Evolutionary conservation across 2,797 vertebrate genomes (phyloP).

Genomic region (Galagoides demidoff): DNA sequence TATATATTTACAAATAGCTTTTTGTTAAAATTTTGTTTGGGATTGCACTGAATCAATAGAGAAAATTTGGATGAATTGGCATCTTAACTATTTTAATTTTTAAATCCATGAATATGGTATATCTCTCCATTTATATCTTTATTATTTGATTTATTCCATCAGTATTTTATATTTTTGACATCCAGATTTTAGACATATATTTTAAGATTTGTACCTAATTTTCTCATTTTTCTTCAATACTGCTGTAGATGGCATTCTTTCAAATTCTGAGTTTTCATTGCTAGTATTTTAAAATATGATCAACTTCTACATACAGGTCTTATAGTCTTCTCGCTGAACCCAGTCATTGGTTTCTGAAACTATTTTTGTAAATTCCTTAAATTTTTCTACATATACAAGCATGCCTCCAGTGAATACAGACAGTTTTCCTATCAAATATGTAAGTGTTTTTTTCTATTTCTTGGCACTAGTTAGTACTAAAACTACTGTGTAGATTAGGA

Average conservation of each 20-base stretch:
- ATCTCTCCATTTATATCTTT: neutral
- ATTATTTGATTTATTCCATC: neutral
- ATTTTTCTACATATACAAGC: neutral
- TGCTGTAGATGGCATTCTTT: neutral
- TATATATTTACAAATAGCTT: neutral
- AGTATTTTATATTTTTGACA: neutral
- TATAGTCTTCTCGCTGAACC: neutral
- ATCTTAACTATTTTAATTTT: neutral
- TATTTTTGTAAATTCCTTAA: neutral
- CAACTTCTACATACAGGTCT: neutral
- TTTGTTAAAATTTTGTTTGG: neutral
- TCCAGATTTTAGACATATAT: neutral
- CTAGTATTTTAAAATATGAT: slow-evolving; percentile 5
- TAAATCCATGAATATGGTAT: neutral
- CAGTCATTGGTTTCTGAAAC: neutral
- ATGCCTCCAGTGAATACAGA: neutral
- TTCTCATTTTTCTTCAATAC: neutral
- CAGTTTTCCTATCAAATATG: neutral
- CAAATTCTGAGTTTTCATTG: neutral
- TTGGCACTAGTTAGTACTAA: neutral
- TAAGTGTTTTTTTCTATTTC: neutral
- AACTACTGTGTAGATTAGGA: neutral
- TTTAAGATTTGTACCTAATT: neutral
- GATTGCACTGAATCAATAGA: neutral
- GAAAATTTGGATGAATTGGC: neutral